Base-by-base conservation (phyloP, 2,888 invertebrate genomes). In the Mayetiola destructor region DNA sequence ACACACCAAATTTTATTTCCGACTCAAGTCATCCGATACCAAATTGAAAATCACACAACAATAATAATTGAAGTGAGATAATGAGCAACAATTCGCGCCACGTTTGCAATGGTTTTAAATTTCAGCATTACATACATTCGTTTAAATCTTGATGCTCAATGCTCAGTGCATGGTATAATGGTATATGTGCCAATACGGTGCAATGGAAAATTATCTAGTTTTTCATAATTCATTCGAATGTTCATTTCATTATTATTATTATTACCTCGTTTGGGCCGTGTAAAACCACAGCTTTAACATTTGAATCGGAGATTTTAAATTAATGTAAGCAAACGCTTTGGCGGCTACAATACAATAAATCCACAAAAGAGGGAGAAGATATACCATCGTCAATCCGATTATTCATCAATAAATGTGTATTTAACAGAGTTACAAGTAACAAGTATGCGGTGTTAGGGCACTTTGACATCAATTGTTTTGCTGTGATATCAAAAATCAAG, bases 1-100 rank as follows among this genome's bases (percentile, higher is more conserved):
- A 48, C 48, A 27, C 48, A n/a, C 48, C 27, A 48, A 27, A 48
- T 48, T 48, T 48, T 16, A 23, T 27, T 48, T 48, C 27, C 48
- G 27, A 48, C 27, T 14, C 48, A 5, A 48, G 48, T 18, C 27
- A 48, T 27, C 18, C 16, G 48, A 48, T 27, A 48, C 48, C 48
- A 48, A 48, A 48, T 48, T 48, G 48, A 48, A 48, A 48, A 48
- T 48, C 14, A 27, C 27, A 14, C 18, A 27, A 9, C 23, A 12
- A 3, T 8, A 14, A 14, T 16, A 4, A 23, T 2, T 10, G 14
- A 12, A 21, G 27, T 9, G 48, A 21, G 37, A 16, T 8, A 27
- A 27, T n/a, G 10, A 21, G 4, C n/a, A 48, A 48, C 48, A 48
- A 48, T 48, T 23, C 21, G 23, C 23, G 2, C 3, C 6, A 42